A percentile compares a stretch with the other conserved stretches of the same genome.
phyloP scores from a whole-genome alignment of 2,113 vertebrate genomes.

The Mormyrus iriodes region DNA sequence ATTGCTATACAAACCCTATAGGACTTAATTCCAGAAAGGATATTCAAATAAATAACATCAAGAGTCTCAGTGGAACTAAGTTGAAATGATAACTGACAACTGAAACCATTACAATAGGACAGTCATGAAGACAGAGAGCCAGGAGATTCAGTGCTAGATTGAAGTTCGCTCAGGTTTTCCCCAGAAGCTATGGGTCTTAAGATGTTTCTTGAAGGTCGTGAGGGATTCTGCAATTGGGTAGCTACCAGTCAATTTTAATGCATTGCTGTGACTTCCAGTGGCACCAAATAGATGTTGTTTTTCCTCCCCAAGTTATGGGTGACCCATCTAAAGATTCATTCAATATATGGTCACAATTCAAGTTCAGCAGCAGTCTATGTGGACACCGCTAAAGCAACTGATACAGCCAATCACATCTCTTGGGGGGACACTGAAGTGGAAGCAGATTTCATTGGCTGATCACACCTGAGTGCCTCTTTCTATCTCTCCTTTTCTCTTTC shows the following conservation, averaged over 20 bases:
- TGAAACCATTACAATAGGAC: background rate
- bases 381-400: constrained; percentile 27
- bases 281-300: background rate
- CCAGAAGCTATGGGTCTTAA: background rate
- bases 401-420: constrained; percentile 15
- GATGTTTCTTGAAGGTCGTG: background rate
- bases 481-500: background rate
- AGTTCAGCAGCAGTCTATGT: constrained; percentile 42
- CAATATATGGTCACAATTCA: constrained; percentile 42
- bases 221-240: background rate
- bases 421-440: constrained; percentile 3
- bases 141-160: background rate
- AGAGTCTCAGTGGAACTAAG: background rate
- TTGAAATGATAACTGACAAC: background rate
- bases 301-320: constrained; percentile 29
- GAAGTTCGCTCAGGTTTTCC: background rate
- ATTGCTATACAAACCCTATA: background rate
- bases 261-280: background rate
- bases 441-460: background rate
- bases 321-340: constrained; percentile 42
- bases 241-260: background rate
- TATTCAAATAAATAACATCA: background rate
- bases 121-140: background rate
- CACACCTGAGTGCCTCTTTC: background rate
- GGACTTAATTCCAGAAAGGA: background rate